Base-by-base conservation (phyloP, 2,113 vertebrate species). In the Scomber japonicus region DNA sequence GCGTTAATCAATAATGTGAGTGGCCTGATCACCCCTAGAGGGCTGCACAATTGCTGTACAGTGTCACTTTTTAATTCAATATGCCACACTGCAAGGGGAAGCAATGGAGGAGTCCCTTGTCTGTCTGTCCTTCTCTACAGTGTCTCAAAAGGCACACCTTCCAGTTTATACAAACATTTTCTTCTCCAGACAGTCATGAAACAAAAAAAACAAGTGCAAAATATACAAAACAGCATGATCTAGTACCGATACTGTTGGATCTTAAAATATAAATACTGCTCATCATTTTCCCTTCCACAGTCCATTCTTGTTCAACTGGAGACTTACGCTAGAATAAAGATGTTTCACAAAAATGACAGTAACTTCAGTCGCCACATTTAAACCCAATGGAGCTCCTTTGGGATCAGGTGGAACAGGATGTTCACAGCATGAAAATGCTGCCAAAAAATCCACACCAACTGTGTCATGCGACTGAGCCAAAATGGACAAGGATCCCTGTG, bases 1-100 rank as follows among this genome's bases (percentile, higher is more conserved):
- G 72, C 2, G 5, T 71, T 87, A 76, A 90, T 92, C 83, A 84
- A 83, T 85, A 85, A 73, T 51, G 67, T 50, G 71, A 84, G 75
- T 72, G 55, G 80, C 40, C 81, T 76, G 77, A 83, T 92, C 55
- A 69, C 68, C 78, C 75, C 35, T 70, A 45, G 66, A 70, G 79
- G 73, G 40, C 63, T 50, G 57, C 2, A 7, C 82, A 83, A 75
- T 82, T 71, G 67, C 80, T 80, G 79, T 81, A 76, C 62, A 72
- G 71, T 74, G 69, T 86, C 56, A 68, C 70, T 77, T 78, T 88
- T 82, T 50, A 75, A 80, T 84, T 84, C 67, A 81, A 75, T 86
- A 75, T 60, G 19, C 67, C 30, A 64, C 70, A 82, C 55, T 27
- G 24, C 24, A 27, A 27, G 24, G 24, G 24, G 24, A 27, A 70